Evolutionary conservation across 2,888 invertebrate species (phyloP), one percentile per base, ranked within the genome.

Genomic region (Tricholauxania praeusta): DNA sequence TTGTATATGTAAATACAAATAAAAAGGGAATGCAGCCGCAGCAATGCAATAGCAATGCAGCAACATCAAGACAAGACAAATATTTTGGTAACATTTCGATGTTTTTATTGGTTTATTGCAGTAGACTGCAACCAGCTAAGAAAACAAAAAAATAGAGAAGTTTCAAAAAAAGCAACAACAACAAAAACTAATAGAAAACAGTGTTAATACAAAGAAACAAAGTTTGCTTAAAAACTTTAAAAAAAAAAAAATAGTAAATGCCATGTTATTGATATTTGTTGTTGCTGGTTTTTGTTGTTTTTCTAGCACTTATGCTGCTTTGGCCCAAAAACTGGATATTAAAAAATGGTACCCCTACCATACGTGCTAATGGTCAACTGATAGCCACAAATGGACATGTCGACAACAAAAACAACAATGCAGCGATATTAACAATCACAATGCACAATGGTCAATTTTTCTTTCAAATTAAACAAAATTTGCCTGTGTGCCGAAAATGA

Each of bases 51-150:
- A 22, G 39, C 39, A 10, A 4, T 28, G 4, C 28, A 10, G 39
- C 39, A 39, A 17, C 47, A 47, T 62, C 62, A 64, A 57, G 15
- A 15, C 78, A 75, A 75, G 73, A 51, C 64, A 80, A 79, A 77
- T 69, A 77, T 64, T 39, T 63, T 67, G 62, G 59, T 64, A 49
- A 28, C 59, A 14, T 49, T 49, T 47, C n/a, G 62, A 17, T 71
- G 62, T 55, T 63, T 17, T 55, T 71, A 28, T 63, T 49, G 81
- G 77, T 79, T 78, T 77, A 76, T 66, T 74, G 55, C 51, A 70
- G 59, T 49, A 75, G 68, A 66, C 74, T 71, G 73, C 53, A 75
- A 64, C 55, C 67, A 67, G 67, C 67, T 55, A 67, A 55, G 19
- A n/a, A 67, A 70, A 72, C 71, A 66, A 71, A 49, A 65, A 19